Evolutionary conservation across 2,113 vertebrate genomes (phyloP).

Genomic region (Connochaetes taurinus): DNA sequence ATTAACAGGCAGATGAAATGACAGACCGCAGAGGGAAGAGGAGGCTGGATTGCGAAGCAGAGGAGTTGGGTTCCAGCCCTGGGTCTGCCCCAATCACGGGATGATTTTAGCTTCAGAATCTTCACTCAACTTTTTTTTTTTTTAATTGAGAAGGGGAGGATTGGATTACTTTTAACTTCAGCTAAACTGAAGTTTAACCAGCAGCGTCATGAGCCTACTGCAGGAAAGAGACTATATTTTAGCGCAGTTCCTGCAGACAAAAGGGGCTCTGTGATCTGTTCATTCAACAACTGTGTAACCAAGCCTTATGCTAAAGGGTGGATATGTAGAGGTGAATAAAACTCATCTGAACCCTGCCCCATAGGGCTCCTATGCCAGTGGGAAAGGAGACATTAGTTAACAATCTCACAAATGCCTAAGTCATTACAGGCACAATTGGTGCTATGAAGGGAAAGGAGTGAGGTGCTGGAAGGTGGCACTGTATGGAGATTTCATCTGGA

Average conservation of each 20-base stretch:
- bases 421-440: background rate
- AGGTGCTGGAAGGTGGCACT: background rate
- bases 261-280: background rate
- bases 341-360: background rate
- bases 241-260: background rate
- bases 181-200: background rate
- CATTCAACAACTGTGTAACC: background rate
- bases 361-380: background rate
- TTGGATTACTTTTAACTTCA: background rate
- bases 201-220: background rate
- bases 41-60: background rate
- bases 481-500: background rate
- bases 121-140: background rate
- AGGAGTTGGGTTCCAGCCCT: background rate
- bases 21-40: background rate
- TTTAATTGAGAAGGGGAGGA: too few relatives aligned
- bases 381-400: background rate
- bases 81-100: background rate
- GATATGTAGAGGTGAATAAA: background rate
- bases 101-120: background rate
- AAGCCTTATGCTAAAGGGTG: background rate
- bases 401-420: background rate
- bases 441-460: background rate
- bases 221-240: background rate
- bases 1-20: slow-evolving; percentile 32